Percentiles rank a stretch among this genome's conserved stretches.
These are phyloP conservation scores for Falco berigora DNA, from an alignment of 2,797 vertebrate genomes.

Conservation along the genomic window DNA sequence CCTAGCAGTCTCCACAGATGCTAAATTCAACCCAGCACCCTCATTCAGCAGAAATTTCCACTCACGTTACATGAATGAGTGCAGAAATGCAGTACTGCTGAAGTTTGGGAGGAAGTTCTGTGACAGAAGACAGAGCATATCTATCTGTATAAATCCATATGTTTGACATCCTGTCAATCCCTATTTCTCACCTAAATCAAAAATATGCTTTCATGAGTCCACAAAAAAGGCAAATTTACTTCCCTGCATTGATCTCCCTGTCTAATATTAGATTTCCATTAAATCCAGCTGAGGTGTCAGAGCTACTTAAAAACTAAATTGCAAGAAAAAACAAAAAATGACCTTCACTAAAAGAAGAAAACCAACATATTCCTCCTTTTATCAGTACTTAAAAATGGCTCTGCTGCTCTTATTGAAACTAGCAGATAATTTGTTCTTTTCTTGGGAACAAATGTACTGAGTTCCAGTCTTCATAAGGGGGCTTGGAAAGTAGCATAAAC, in stretches of 20 bases:
- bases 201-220: background rate
- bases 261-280: background rate
- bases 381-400: background rate
- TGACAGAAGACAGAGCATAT: background rate
- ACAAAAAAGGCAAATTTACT: background rate
- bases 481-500: background rate
- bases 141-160: background rate
- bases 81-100: background rate
- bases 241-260: background rate
- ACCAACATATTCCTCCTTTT: background rate
- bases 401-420: background rate
- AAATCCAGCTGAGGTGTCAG: background rate
- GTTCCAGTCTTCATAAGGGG: background rate
- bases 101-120: background rate
- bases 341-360: background rate
- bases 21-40: background rate
- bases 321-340: background rate
- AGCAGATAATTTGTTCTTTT: background rate
- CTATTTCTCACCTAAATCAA: background rate
- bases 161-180: background rate
- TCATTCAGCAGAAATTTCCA: background rate
- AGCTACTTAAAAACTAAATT: background rate
- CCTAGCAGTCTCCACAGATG: background rate
- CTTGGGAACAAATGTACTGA: background rate
- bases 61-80: background rate